Base-by-base conservation (phyloP, 1,140 invertebrate species). In the Sinella curviseta region DNA sequence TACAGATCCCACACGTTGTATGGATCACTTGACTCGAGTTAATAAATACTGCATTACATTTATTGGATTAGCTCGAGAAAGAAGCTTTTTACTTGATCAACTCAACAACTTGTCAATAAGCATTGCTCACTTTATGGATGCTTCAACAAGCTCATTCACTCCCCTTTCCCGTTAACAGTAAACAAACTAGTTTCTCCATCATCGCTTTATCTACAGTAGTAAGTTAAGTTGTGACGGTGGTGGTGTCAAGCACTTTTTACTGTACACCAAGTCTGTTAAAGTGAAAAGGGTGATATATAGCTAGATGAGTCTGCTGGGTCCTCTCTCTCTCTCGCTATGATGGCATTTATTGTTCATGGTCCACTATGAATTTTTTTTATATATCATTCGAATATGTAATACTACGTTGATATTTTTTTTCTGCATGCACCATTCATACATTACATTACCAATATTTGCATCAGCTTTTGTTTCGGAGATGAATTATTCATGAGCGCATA, bases 41-140 rank as follows among this genome's bases (percentile, higher is more conserved):
- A 48, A 48, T 48, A 48, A 48, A 48, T 48, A 48, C 20, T 48
- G 39, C 39, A 48, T 48, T 48, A 48, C 8, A 8, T 48, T 48
- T 48, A 48, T 48, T 48, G 39, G 39, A 48, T 48, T 48, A n/a
- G n/a, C 20, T 48, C 8, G 39, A 8, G 20, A 48, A 48, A 48
- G 20, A 48, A 20, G 39, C 39, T 48, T 48, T 48, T 48, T 48
- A 48, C 39, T 60, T 70, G 65, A 70, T 70, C 8, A 70, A 33
- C 65, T 70, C 65, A 70, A 70, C 31, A 70, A 30, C 65, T 24
- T 70, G 65, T 70, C 65, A 70, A 70, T 70, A 33, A 31, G 28
- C 65, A 4, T 30, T 70, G 31, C 65, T 31, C 24, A 12, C 14
- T 60, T 60, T 8, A 12, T 3, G 57, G 24, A n/a, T 60, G 57